Base-by-base conservation (phyloP, 2,113 vertebrate species). In the Sturnus vulgaris region DNA sequence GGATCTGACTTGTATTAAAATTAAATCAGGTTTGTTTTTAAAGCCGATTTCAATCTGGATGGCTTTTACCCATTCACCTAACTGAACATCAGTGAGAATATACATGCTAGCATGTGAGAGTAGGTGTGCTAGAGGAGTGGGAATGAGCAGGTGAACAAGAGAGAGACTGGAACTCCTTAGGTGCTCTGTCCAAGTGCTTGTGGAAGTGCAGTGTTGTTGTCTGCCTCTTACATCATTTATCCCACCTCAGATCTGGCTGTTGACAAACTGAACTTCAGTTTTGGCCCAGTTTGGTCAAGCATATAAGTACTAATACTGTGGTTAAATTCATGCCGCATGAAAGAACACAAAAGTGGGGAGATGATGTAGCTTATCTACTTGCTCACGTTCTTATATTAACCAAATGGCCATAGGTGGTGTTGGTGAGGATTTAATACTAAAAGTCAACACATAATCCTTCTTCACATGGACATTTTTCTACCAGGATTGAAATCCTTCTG, bases 181-280 rank as follows among this genome's bases (percentile, higher is more conserved):
- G 9, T 31, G 18, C 9, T 86, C n/a, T 33, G 9, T 75, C 35
- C 8, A 27, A 79, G 33, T 46, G 46, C 27, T 75, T 53, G 2
- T 17, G 44, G 22, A 70, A 52, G 33, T 59, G 27, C 16, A 9
- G 5, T 56, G 7, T 56, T 68, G 8, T 49, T 49, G 0, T 3
- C 23, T 47, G 30, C 40, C 27, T 75, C 0, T 0, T 14, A 19
- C 28, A 25, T 56, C 1, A 0, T 64, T 86, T 24, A 30, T 68
- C 37, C 40, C 20, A 12, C 46, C 42, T 56, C 22, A 68, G 31
- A 35, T 71, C 47, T 84, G 64, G 11, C 64, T 61, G 30, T 49
- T 73, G 31, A 25, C 40, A 50, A 47, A 47, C 5, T 50, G 35
- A 25, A 19, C 52, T 71, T 72, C 21, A 22, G n/a, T 25, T 69